Percentiles rank a stretch among this genome's conserved stretches.
Conservation (phyloP, 2,888 invertebrate genomes). For the Lutraria lutraria region DNA sequence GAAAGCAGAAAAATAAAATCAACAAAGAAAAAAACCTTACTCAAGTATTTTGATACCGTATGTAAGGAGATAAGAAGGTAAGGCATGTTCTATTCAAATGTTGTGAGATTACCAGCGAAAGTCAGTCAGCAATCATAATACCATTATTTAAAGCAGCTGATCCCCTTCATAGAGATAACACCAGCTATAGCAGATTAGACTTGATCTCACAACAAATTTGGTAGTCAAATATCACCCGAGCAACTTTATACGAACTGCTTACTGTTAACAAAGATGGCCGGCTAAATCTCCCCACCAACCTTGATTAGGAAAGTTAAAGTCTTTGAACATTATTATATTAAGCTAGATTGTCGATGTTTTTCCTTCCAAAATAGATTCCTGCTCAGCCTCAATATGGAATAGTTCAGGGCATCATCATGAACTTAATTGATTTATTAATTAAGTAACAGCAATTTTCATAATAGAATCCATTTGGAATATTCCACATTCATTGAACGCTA, state of each 20-base stretch:
- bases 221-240: slow-evolving; percentile 31
- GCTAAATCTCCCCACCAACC: neutral
- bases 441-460: neutral
- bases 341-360: neutral
- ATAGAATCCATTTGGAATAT: neutral
- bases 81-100: slow-evolving; percentile 44
- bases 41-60: slow-evolving; percentile 29
- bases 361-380: neutral
- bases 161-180: slow-evolving; percentile 44
- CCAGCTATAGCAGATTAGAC: slow-evolving; percentile 5
- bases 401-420: too few species aligned
- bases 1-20: neutral
- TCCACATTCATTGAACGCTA: neutral
- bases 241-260: neutral
- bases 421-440: slow-evolving; percentile 9
- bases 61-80: slow-evolving; percentile 24
- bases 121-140: slow-evolving; percentile 47
- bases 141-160: slow-evolving; percentile 52
- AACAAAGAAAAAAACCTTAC: neutral
- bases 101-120: slow-evolving; percentile 48
- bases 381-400: neutral
- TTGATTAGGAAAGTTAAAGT: neutral
- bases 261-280: neutral
- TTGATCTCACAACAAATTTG: slow-evolving; percentile 35
- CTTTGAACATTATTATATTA: neutral